Percentiles rank a stretch among this genome's conserved stretches.
phyloP scores from a whole-genome alignment of 2,888 invertebrate genomes.

The Siphlonurus alternatus region DNA sequence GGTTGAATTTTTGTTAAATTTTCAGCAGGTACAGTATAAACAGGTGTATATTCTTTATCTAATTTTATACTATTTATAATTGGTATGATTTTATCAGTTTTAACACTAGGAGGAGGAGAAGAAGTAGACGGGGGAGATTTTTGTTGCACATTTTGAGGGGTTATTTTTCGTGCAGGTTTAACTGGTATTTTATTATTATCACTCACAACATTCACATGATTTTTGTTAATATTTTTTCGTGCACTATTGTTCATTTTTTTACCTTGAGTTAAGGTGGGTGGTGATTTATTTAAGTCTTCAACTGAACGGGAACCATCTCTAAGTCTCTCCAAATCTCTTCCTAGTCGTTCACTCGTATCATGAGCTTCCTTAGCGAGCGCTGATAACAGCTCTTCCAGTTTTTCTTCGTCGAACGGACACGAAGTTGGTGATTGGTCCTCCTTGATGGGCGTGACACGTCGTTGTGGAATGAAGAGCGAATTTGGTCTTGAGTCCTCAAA shows the following conservation, averaged over 20 bases:
- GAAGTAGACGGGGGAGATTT: too few species aligned
- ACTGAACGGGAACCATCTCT: constrained; percentile 1
- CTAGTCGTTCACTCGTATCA: constrained; percentile 51
- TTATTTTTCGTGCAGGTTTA: too few species aligned
- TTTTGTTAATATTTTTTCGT: neutral
- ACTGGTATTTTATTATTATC: too few species aligned
- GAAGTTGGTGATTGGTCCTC: constrained; percentile 4
- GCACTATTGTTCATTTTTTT: neutral
- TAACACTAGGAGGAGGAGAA: too few species aligned
- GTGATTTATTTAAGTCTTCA: neutral
- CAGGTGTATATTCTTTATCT: too few species aligned
- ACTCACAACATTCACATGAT: too few species aligned
- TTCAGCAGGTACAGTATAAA: too few species aligned
- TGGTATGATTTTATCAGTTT: too few species aligned
- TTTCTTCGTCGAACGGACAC: constrained; percentile 27
- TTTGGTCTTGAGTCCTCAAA: neutral
- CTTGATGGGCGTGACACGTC: neutral
- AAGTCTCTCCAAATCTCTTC: constrained; percentile 37
- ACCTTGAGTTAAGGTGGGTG: neutral
- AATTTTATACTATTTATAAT: too few species aligned
- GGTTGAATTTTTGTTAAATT: too few species aligned
- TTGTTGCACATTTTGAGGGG: too few species aligned
- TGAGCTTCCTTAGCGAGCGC: constrained; percentile 58
- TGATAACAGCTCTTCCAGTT: constrained; percentile 52
- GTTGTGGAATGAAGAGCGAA: neutral